phyloP scores from a whole-genome alignment of 1,140 invertebrate species.

The Drosophila suzukii region DNA sequence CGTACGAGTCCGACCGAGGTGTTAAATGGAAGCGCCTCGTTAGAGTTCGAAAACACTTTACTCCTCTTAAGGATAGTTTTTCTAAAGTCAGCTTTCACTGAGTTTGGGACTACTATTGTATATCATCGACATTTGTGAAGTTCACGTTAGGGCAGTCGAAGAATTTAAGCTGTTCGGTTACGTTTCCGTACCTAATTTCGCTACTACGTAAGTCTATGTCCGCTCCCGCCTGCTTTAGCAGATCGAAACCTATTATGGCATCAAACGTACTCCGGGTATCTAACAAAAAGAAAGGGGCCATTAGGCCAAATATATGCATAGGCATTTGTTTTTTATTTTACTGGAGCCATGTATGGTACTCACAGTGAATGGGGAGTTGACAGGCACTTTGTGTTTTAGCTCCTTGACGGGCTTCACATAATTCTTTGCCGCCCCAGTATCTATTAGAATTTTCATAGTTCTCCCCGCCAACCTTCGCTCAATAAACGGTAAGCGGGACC shows the following conservation, averaged over 20 bases:
- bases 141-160: not conserved
- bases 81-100: not conserved
- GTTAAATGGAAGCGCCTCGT: not conserved
- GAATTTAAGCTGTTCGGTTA: not conserved
- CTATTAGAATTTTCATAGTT: not conserved
- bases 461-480: not conserved
- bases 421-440: too few species aligned
- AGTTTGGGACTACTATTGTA: not conserved
- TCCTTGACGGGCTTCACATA: not conserved
- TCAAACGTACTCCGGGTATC: too few species aligned
- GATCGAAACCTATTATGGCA: too few species aligned
- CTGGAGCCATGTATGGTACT: constrained; percentile 1
- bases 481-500: not conserved
- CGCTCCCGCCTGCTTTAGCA: too few species aligned
- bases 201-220: too few species aligned
- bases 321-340: not conserved
- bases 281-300: too few species aligned
- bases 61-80: not conserved
- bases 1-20: not conserved
- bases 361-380: not conserved
- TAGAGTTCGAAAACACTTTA: not conserved
- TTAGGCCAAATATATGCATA: not conserved
- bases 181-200: not conserved
- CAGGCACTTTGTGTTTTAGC: not conserved
- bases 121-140: not conserved